A percentile compares a stretch with the other conserved stretches of the same genome.
phyloP scores from a whole-genome alignment of 2,888 invertebrate species.

The Cephus nigrinus region DNA sequence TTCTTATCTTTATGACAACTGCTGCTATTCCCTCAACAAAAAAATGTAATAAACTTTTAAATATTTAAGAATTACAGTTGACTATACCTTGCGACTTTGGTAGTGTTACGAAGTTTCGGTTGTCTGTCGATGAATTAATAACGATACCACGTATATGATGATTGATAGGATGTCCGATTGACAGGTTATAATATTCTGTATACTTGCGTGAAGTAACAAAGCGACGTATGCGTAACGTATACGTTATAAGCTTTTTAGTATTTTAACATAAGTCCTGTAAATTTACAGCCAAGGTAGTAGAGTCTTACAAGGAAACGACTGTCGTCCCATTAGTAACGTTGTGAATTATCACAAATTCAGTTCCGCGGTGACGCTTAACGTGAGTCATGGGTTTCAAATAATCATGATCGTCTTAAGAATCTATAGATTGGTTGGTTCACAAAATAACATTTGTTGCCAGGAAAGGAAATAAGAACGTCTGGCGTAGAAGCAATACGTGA shows the following conservation, averaged over 20 bases:
- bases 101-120: too few relatives aligned
- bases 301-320: background rate
- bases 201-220: background rate
- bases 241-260: background rate
- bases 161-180: background rate
- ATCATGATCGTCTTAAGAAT: background rate
- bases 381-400: background rate
- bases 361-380: background rate
- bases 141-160: background rate
- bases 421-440: background rate
- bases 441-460: background rate
- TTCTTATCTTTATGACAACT: background rate
- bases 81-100: background rate
- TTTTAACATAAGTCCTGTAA: background rate
- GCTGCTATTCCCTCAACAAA: background rate
- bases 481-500: background rate
- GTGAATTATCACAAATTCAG: background rate
- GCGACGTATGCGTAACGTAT: background rate
- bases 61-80: background rate
- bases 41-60: background rate
- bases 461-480: background rate
- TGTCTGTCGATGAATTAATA: background rate
- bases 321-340: background rate
- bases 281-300: background rate
- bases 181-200: background rate